Conservation (phyloP, 2,888 invertebrate genomes). For the Platyscelio sp. region DNA sequence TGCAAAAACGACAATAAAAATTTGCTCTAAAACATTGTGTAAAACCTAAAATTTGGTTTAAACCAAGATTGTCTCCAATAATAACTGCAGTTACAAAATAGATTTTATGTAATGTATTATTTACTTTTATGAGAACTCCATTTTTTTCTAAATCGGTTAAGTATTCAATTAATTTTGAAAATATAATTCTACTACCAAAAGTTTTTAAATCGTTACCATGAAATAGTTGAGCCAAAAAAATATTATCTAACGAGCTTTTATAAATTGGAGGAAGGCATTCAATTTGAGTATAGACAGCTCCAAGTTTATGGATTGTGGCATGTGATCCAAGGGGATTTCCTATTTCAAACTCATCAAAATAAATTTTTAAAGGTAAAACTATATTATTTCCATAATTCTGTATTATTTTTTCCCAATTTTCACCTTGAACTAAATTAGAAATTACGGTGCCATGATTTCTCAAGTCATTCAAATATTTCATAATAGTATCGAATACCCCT, state of each 20-base stretch:
- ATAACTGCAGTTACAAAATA: too few species aligned
- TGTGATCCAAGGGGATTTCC: constrained; percentile 63
- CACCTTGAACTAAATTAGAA: constrained; percentile 32
- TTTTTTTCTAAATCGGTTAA: constrained; percentile 48
- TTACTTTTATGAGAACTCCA: too few species aligned
- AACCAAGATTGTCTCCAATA: constrained; percentile 42
- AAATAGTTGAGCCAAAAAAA: constrained; percentile 47
- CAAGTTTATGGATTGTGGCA: constrained; percentile 48
- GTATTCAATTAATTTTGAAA: constrained; percentile 46
- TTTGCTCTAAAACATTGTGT: constrained; percentile 17
- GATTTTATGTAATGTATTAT: too few species aligned
- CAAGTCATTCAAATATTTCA: constrained; percentile 29
- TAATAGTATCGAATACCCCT: constrained; percentile 29
- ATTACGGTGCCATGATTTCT: constrained; percentile 16
- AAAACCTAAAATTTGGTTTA: constrained; percentile 38
- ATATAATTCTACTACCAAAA: constrained; percentile 36
- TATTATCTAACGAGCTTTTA: constrained; percentile 41
- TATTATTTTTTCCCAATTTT: constrained; percentile 42
- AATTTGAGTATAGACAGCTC: constrained; percentile 57
- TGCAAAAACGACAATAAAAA: constrained; percentile 24
- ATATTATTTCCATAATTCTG: too few species aligned
- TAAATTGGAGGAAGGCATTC: constrained; percentile 56
- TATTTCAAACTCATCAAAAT: constrained; percentile 67
- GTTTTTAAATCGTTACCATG: constrained; percentile 43
- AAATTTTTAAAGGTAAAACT: too few species aligned